A percentile compares a stretch with the other conserved stretches of the same genome.
phyloP scores from a whole-genome alignment of 2,888 invertebrate species.

The Campoplex capitator region DNA sequence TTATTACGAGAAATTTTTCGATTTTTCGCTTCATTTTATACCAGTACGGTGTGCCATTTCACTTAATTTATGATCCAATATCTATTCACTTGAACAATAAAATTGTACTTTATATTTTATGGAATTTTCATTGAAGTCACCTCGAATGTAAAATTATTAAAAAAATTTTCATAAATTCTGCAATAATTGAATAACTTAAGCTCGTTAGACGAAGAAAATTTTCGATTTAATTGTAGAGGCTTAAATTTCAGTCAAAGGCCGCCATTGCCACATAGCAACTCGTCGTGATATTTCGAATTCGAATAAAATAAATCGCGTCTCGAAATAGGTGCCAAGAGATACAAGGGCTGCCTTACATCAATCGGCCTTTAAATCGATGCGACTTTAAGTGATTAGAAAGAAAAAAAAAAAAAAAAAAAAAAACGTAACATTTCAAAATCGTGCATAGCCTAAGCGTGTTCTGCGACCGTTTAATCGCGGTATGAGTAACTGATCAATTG shows the following conservation, averaged over 20 bases:
- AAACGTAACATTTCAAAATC: neutral
- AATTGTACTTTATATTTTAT: neutral
- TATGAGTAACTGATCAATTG: neutral
- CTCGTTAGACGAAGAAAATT: neutral
- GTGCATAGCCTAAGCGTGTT: neutral
- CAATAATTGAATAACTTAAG: neutral
- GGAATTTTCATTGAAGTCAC: neutral
- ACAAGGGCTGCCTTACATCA: conserved; percentile 11
- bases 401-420: neutral
- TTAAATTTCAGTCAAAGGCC: neutral
- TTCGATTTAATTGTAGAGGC: neutral
- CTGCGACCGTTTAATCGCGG: neutral
- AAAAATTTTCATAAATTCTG: neutral
- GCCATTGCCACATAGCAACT: neutral
- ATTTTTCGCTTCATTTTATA: neutral
- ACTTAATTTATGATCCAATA: neutral
- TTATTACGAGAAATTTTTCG: neutral
- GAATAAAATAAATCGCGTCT: neutral
- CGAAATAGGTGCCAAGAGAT: neutral
- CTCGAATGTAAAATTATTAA: neutral
- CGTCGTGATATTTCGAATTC: neutral
- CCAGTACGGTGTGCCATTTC: neutral
- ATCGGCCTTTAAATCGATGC: neutral
- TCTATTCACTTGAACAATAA: neutral
- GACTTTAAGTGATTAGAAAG: neutral